Evolutionary conservation across 2,888 invertebrate genomes (phyloP).

Genomic region (Shargacucullia verbasci): DNA sequence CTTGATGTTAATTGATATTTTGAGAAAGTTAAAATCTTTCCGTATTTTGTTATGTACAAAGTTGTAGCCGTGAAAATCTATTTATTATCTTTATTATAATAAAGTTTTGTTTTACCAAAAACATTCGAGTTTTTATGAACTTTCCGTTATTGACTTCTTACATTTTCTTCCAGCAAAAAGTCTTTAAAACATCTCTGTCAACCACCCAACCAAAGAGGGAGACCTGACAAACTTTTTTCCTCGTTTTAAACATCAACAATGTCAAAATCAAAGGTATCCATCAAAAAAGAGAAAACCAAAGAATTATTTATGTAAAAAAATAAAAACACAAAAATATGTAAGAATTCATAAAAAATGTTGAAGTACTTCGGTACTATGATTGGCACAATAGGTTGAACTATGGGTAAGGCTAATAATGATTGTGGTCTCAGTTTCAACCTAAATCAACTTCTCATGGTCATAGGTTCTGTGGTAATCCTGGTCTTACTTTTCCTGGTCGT

Average conservation of each 20-base stretch:
- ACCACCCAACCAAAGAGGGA: conserved; percentile 15
- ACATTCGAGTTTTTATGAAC: not conserved
- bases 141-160: not conserved
- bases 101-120: conserved; percentile 24
- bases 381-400: conserved; percentile 31
- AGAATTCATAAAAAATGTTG: conserved; percentile 8
- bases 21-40: not conserved
- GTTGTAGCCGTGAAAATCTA: conserved; percentile 6
- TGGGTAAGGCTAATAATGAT: conserved; percentile 52
- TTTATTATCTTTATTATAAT: conserved; percentile 30
- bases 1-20: conserved; percentile 55
- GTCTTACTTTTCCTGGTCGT: conserved; percentile 75
- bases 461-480: conserved; percentile 76
- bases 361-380: conserved; percentile 51
- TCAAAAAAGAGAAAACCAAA: conserved; percentile 17
- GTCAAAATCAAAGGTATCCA: conserved; percentile 34
- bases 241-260: conserved; percentile 32
- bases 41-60: conserved; percentile 11
- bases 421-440: conserved; percentile 70
- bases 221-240: conserved; percentile 21
- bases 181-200: conserved; percentile 4
- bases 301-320: conserved; percentile 7
- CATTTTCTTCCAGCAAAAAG: conserved; percentile 7
- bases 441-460: conserved; percentile 76
- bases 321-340: conserved; percentile 16